These are phyloP conservation scores for Empidonax traillii DNA, from an alignment of 2,113 vertebrate genomes.

Conservation along the genomic window DNA sequence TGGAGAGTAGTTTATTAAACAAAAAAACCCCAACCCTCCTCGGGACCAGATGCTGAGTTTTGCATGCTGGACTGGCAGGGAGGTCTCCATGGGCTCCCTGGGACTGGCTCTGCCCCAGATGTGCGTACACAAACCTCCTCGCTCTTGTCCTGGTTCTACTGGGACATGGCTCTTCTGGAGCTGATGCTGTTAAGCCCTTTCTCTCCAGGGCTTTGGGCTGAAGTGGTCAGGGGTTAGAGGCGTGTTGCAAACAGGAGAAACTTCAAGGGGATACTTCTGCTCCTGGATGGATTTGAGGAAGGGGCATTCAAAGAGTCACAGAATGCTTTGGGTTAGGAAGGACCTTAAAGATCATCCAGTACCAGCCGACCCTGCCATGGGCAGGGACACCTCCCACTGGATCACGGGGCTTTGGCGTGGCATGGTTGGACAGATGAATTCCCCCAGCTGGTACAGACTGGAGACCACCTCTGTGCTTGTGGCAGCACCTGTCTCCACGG, in stretches of 20 bases:
- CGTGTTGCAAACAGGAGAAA: not conserved
- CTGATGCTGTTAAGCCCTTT: not conserved
- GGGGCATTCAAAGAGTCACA: not conserved
- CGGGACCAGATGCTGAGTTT: not conserved
- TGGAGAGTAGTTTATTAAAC: not conserved
- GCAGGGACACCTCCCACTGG: no score
- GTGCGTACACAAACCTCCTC: not conserved
- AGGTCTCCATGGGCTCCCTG: fast-evolving
- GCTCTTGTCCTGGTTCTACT: not conserved
- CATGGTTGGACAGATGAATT: fast-evolving
- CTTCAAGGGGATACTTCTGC: not conserved
- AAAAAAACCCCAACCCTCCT: not conserved
- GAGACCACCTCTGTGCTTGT: not conserved
- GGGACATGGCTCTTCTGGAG: fast-evolving
- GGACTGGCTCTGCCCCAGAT: not conserved
- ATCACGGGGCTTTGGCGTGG: not conserved
- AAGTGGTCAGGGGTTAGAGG: not conserved
- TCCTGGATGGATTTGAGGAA: not conserved
- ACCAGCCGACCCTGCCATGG: not conserved
- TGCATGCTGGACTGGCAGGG: not conserved
- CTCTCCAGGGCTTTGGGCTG: fast-evolving
- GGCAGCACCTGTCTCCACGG: fast-evolving
- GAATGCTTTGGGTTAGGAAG: not conserved
- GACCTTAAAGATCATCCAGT: not conserved
- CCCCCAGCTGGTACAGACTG: not conserved